A percentile compares a stretch with the other conserved stretches of the same genome.
These are phyloP conservation scores for Muscicapa comitata DNA, from an alignment of 2,797 vertebrate species.

Conservation along the genomic window DNA sequence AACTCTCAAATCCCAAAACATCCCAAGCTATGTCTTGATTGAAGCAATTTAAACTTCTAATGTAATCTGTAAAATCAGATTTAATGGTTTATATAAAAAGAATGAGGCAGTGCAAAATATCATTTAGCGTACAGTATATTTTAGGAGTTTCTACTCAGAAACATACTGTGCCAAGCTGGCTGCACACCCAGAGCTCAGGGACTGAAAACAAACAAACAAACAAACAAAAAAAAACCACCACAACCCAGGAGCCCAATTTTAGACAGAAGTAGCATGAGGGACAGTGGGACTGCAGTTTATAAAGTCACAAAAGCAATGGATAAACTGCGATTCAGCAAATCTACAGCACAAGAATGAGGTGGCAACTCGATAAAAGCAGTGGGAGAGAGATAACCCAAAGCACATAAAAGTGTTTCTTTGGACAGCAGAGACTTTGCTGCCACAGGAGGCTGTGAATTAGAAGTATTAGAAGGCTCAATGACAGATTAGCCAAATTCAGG, in stretches of 20 bases:
- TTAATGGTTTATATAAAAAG: background rate
- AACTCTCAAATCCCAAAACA: background rate
- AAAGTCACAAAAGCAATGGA: accelerated
- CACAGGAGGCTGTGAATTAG: background rate
- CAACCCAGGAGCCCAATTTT: background rate
- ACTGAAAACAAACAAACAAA: too few species aligned
- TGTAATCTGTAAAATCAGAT: constrained; percentile 7
- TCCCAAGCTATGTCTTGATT: background rate
- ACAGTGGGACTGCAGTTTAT: background rate
- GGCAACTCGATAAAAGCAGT: background rate
- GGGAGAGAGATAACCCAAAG: background rate
- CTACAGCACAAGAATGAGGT: background rate
- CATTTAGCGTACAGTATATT: background rate
- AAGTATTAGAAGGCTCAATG: background rate
- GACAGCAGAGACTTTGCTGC: background rate
- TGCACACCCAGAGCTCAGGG: background rate
- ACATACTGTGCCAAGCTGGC: background rate
- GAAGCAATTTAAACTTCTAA: background rate
- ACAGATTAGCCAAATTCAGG: background rate
- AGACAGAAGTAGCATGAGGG: background rate
- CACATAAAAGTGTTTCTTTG: background rate
- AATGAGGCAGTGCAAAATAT: background rate
- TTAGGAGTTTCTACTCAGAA: background rate
- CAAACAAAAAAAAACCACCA: background rate
- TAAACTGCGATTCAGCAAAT: background rate